Conservation (phyloP, 2,797 vertebrate species). For the Aplochiton taeniatus region DNA sequence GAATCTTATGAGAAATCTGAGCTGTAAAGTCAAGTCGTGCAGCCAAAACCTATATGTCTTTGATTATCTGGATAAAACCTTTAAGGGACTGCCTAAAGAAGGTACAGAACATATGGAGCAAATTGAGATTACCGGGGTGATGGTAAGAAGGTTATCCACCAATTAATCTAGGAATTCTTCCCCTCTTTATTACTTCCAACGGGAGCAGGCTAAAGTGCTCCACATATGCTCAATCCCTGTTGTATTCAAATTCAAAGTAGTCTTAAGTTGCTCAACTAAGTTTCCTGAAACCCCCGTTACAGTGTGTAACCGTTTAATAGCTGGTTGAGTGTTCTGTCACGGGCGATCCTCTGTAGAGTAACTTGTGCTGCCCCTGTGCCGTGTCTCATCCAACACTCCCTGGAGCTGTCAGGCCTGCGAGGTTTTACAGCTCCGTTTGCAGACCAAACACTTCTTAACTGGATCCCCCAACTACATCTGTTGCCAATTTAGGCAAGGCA, state of each 20-base stretch:
- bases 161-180: slow-evolving; percentile 36
- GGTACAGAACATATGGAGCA: slow-evolving; percentile 46
- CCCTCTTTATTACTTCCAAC: slow-evolving; percentile 22
- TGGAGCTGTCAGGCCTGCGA: slow-evolving; percentile 62
- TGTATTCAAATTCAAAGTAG: slow-evolving; percentile 18
- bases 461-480: slow-evolving; percentile 76
- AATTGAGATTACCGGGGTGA: slow-evolving; percentile 40
- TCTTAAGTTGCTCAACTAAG: slow-evolving; percentile 33
- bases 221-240: slow-evolving; percentile 10
- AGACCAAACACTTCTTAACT: slow-evolving; percentile 78
- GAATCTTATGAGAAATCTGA: slow-evolving; percentile 50
- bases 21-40: slow-evolving; percentile 39
- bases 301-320: slow-evolving; percentile 60
- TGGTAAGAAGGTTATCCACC: slow-evolving; percentile 44
- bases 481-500: slow-evolving; percentile 75
- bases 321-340: slow-evolving; percentile 50
- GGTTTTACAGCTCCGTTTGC: slow-evolving; percentile 73
- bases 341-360: slow-evolving; percentile 34
- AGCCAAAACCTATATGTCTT: slow-evolving; percentile 29
- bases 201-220: slow-evolving; percentile 9
- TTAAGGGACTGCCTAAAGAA: slow-evolving; percentile 45
- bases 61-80: slow-evolving; percentile 47
- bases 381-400: slow-evolving; percentile 48
- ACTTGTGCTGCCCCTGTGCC: slow-evolving; percentile 49
- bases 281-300: slow-evolving; percentile 45